phyloP scores from a whole-genome alignment of 1,140 invertebrate species.

The Lepidostoma basale region DNA sequence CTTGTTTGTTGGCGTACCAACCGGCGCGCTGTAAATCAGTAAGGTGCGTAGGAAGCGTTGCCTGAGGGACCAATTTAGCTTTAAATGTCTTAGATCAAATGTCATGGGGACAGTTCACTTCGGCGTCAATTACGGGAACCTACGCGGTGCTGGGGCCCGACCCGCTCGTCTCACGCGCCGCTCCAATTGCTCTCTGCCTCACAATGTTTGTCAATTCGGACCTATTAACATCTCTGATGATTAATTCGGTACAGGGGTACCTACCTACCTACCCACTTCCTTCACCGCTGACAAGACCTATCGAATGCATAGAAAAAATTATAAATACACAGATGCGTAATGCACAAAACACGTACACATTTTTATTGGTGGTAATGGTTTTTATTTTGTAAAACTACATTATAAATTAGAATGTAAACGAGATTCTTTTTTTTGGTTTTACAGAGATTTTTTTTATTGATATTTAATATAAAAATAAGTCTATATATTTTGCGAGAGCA shows the following conservation, averaged over 20 bases:
- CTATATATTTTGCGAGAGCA: too few species aligned
- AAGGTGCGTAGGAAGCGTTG: slow-evolving; percentile 41
- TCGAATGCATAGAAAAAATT: too few species aligned
- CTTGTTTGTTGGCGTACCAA: slow-evolving; percentile 12
- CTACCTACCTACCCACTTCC: too few species aligned
- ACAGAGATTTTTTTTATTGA: too few species aligned
- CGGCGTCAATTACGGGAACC: slow-evolving; percentile 41
- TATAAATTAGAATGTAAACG: too few species aligned
- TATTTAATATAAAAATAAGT: too few species aligned
- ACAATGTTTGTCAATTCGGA: slow-evolving; percentile 24
- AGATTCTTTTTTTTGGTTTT: too few species aligned
- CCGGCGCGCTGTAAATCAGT: slow-evolving; percentile 13
- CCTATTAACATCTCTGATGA: slow-evolving; percentile 8
- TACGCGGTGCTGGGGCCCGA: slow-evolving; percentile 13
- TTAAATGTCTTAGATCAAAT: slow-evolving; percentile 47
- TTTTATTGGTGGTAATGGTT: too few species aligned
- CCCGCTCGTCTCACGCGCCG: not conserved
- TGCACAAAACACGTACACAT: too few species aligned
- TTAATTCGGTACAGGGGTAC: slow-evolving; percentile 6
- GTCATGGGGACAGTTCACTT: slow-evolving; percentile 47
- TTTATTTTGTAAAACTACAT: too few species aligned
- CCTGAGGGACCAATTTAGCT: slow-evolving; percentile 35
- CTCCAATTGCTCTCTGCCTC: not conserved
- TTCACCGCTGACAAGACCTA: too few species aligned
- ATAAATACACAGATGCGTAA: too few species aligned